Base-by-base conservation (phyloP, 2,797 vertebrate genomes). In the Enoplosus armatus region DNA sequence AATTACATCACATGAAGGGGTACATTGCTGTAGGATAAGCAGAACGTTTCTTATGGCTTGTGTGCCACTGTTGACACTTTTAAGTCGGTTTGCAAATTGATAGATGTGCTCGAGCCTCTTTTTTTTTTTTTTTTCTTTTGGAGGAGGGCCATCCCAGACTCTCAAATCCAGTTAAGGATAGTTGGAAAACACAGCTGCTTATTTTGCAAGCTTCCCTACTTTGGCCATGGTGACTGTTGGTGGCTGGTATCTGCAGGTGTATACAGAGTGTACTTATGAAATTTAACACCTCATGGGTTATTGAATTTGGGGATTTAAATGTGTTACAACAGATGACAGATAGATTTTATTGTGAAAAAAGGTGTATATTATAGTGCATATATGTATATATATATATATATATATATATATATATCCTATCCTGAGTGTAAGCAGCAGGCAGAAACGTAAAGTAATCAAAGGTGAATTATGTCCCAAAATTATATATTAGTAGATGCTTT, bases 31-130 rank as follows among this genome's bases (percentile, higher is more conserved):
- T 93, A 89, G 93, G 92, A 93, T 95, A 93, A 95, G 93, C 93
- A 94, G 86, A 94, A 92, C 87, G 79, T 93, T 91, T 90, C 91
- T 85, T 80, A 87, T 84, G 92, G 91, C 92, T 88, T 77, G 82
- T 90, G 91, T 89, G 92, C 88, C 87, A 86, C 93, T 93, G 92
- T 92, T 90, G 93, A 93, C 93, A 92, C 90, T 94, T 94, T 93
- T 91, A 95, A 95, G 94, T 94, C 90, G 90, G 87, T 95, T 95
- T 94, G 93, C 93, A 96, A 96, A 96, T 95, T 95, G 95, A 96
- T 95, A 95, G 95, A 95, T 95, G 92, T 93, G 93, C 90, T 91
- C 84, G 59, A 95, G 91, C 78, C 73, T 35, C 37, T 39, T 50
- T 73, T 58, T 65, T 53, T 39, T 16, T 47, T 56, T 62, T 56